Conservation (phyloP, 2,888 invertebrate species). For the Amitus sp. region DNA sequence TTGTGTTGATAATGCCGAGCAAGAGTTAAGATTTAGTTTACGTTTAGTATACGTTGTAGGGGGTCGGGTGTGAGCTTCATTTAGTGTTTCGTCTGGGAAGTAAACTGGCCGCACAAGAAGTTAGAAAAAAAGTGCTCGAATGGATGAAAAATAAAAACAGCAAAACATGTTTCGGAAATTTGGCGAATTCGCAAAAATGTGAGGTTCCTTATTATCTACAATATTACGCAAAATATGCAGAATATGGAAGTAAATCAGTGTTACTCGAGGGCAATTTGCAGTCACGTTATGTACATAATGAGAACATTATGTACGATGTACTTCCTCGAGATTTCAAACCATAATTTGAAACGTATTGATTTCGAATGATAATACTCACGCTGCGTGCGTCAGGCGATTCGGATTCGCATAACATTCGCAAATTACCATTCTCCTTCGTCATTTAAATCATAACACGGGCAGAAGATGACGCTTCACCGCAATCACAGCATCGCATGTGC, state of each 20-base stretch:
- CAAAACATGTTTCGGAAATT: neutral
- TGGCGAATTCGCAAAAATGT: neutral
- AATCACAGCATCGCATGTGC: slow-evolving; percentile 24
- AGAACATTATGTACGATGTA: neutral
- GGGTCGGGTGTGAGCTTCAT: too few species aligned
- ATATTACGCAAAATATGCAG: slow-evolving; percentile 18
- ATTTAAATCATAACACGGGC: slow-evolving; percentile 23
- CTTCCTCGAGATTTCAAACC: slow-evolving; percentile 4
- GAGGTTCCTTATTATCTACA: slow-evolving; percentile 9
- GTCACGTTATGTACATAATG: slow-evolving; percentile 16
- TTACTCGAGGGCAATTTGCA: slow-evolving; percentile 6
- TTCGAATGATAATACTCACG: slow-evolving; percentile 25
- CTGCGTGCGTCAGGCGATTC: slow-evolving; percentile 17
- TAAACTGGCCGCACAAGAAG: slow-evolving; percentile 5
- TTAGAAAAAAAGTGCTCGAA: neutral
- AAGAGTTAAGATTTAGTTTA: too few species aligned
- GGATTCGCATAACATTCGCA: slow-evolving; percentile 7
- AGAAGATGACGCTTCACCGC: slow-evolving; percentile 3
- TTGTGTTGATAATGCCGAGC: neutral
- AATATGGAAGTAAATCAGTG: slow-evolving; percentile 10
- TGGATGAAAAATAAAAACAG: neutral
- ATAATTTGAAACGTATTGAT: slow-evolving; percentile 16
- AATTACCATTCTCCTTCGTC: slow-evolving; percentile 18
- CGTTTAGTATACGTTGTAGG: too few species aligned
- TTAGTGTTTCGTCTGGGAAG: too few species aligned